phyloP scores from a whole-genome alignment of 2,888 invertebrate genomes.

The Drosophila buzzatii region DNA sequence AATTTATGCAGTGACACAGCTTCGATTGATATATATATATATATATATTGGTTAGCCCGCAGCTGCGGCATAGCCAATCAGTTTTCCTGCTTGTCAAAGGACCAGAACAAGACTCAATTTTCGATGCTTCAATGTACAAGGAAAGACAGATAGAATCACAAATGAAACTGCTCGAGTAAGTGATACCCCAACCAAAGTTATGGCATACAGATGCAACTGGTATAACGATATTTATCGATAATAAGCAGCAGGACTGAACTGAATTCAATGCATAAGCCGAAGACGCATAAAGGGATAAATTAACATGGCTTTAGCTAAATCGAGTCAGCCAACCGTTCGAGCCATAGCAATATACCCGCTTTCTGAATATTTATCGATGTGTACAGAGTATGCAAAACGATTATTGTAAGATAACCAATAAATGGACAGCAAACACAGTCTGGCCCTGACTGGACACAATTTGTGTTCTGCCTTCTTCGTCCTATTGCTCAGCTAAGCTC shows the following conservation, averaged over 20 bases:
- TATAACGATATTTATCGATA: background rate
- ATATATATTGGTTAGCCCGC: background rate
- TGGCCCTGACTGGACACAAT: background rate
- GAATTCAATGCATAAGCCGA: too few relatives aligned
- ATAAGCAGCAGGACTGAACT: background rate
- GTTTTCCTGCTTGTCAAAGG: constrained; percentile 39
- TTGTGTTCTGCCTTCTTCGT: background rate
- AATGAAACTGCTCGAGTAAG: background rate
- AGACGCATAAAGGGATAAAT: background rate
- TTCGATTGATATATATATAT: background rate
- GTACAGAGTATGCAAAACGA: background rate
- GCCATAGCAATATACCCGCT: background rate
- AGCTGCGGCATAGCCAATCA: constrained; percentile 32
- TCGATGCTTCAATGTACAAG: background rate
- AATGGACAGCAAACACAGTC: constrained; percentile 3
- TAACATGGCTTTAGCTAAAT: background rate
- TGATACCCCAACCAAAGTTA: background rate
- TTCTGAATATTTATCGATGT: background rate
- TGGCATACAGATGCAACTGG: too few relatives aligned
- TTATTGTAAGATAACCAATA: constrained; percentile 1
- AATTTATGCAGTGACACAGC: constrained; percentile 10
- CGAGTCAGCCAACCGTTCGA: background rate
- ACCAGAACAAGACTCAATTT: constrained; percentile 37
- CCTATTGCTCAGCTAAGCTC: background rate
- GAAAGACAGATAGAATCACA: background rate